Conservation (phyloP, 2,797 vertebrate species). For the Chromobotia macracanthus region DNA sequence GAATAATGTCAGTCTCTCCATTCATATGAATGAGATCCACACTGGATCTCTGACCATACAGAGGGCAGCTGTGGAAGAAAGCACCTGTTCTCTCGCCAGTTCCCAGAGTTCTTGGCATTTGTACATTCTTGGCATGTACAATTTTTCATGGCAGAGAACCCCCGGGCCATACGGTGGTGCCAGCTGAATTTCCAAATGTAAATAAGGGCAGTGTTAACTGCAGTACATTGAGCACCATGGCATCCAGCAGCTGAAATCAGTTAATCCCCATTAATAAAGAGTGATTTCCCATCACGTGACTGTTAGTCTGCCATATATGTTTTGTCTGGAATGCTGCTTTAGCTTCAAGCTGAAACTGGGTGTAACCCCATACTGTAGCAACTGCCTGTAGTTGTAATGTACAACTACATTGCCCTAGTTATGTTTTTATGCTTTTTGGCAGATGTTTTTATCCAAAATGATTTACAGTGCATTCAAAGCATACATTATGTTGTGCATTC, state of each 20-base stretch:
- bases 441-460: not conserved
- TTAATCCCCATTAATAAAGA: constrained; percentile 82
- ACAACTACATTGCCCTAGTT: not conserved
- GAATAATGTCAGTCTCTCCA: constrained; percentile 52
- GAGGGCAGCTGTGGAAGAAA: constrained; percentile 48
- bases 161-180: constrained; percentile 75
- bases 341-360: not conserved
- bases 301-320: constrained; percentile 21
- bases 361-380: not conserved
- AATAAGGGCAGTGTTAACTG: constrained; percentile 71
- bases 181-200: constrained; percentile 78
- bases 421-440: not conserved
- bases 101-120: constrained; percentile 73
- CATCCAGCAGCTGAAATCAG: constrained; percentile 87
- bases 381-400: not conserved
- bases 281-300: constrained; percentile 64
- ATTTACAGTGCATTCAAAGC: not conserved
- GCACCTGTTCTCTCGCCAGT: constrained; percentile 79
- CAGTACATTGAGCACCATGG: constrained; percentile 78
- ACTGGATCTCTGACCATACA: constrained; percentile 30
- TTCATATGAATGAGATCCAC: constrained; percentile 34
- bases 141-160: constrained; percentile 80
- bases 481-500: no score
- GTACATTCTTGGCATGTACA: constrained; percentile 71
- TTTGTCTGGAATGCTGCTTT: constrained; percentile 15